These are phyloP conservation scores for Cheirogaleus major DNA, from an alignment of 2,797 vertebrate species.

Conservation along the genomic window DNA sequence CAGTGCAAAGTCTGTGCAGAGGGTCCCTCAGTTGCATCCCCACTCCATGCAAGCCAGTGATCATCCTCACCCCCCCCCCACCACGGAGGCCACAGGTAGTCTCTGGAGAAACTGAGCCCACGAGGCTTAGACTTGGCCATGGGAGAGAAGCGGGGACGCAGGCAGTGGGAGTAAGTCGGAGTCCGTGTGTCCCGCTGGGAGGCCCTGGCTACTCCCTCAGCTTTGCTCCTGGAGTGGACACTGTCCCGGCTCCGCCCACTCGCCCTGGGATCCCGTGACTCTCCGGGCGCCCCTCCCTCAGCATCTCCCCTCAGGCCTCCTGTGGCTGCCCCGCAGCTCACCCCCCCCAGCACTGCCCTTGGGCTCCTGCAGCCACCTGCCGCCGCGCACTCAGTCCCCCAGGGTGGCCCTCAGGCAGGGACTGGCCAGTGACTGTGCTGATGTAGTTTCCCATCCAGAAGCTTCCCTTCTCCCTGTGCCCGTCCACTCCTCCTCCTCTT, in stretches of 20 bases:
- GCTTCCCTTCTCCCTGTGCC: background rate
- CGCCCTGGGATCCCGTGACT: background rate
- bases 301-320: background rate
- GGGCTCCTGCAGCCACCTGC: background rate
- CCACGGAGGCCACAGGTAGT: fast-evolving
- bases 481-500: background rate
- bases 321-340: background rate
- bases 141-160: too few species aligned
- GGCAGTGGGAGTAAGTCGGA: fast-evolving
- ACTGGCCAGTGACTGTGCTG: background rate
- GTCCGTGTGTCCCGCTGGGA: too few species aligned
- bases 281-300: background rate
- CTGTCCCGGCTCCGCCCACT: background rate
- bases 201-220: background rate
- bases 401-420: fast-evolving
- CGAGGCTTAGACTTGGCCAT: background rate
- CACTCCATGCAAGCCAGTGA: fast-evolving
- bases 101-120: background rate
- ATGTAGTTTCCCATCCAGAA: background rate
- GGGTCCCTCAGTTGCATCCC: fast-evolving
- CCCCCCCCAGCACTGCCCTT: background rate
- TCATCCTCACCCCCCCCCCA: background rate
- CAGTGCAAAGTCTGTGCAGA: background rate
- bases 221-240: fast-evolving
- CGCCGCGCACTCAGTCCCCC: background rate